phyloP scores from a whole-genome alignment of 2,888 invertebrate species.

The Tenthredo livida region DNA sequence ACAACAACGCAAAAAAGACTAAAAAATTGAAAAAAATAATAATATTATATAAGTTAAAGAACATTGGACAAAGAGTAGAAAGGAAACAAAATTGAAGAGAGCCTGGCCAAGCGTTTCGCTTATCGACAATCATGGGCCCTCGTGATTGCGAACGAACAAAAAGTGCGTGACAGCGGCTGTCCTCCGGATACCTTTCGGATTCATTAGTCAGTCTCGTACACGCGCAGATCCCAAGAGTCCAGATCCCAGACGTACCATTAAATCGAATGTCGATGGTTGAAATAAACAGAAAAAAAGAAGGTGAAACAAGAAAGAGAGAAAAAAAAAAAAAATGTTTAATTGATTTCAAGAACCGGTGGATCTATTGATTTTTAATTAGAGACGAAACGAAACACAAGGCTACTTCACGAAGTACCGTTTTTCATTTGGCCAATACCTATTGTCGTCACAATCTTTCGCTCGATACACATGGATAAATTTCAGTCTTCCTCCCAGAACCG shows the following conservation, averaged over 20 bases:
- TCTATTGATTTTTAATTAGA: slow-evolving; percentile 21
- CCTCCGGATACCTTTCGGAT: slow-evolving; percentile 31
- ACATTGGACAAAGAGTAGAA: slow-evolving; percentile 5
- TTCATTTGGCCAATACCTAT: not conserved
- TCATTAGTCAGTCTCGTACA: slow-evolving; percentile 25
- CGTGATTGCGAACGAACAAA: slow-evolving; percentile 1
- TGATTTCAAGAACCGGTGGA: slow-evolving; percentile 31
- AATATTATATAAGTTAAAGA: slow-evolving; percentile 26
- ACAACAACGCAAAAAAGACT: slow-evolving; percentile 18
- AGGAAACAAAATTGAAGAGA: not conserved
- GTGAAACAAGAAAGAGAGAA: not conserved
- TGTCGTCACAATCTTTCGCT: not conserved
- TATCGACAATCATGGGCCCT: slow-evolving; percentile 27
- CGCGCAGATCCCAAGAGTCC: not conserved
- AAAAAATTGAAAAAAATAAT: slow-evolving; percentile 48
- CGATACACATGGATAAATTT: slow-evolving; percentile 21
- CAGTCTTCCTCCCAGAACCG: slow-evolving; percentile 32
- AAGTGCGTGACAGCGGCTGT: slow-evolving; percentile 21
- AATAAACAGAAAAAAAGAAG: not conserved
- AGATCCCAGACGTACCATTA: slow-evolving; percentile 4
- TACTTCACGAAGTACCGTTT: slow-evolving; percentile 3
- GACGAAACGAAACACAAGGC: not conserved
- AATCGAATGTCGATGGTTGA: slow-evolving; percentile 26
- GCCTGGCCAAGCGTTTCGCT: slow-evolving; percentile 29
- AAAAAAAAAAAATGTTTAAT: not conserved